Conservation (phyloP, 1,140 invertebrate genomes). For the Drosophila varians region DNA sequence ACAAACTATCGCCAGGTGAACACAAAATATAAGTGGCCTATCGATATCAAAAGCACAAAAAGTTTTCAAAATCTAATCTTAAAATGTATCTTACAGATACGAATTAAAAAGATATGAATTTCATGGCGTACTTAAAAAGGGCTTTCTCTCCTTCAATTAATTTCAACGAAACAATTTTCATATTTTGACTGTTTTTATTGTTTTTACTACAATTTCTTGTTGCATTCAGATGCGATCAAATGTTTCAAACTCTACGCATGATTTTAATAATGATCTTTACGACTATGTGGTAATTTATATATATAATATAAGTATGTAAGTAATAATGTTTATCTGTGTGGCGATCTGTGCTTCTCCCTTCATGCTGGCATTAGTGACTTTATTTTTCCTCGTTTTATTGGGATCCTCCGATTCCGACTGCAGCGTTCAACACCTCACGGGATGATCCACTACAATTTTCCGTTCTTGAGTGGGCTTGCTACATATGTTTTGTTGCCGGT, state of each 20-base stretch:
- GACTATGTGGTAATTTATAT: conserved; percentile 67
- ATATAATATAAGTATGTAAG: conserved; percentile 75
- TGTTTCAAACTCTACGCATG: conserved; percentile 69
- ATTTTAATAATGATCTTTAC: conserved; percentile 66
- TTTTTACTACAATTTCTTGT: conserved; percentile 75
- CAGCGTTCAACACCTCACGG: conserved; percentile 39
- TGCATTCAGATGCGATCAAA: conserved; percentile 78
- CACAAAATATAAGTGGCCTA: neutral
- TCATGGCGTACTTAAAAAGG: no score
- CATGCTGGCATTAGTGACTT: conserved; percentile 18
- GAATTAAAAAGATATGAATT: neutral
- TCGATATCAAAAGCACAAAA: conserved; percentile 11
- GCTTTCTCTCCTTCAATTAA: no score
- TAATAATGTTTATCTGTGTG: conserved; percentile 65
- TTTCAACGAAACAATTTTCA: neutral
- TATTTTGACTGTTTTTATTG: conserved; percentile 7
- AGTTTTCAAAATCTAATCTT: neutral
- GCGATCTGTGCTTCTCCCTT: conserved; percentile 56
- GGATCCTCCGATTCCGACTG: conserved; percentile 2
- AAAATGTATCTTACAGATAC: neutral
- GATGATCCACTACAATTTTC: conserved; percentile 70
- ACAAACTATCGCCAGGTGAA: conserved; percentile 14
- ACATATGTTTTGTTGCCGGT: conserved; percentile 73
- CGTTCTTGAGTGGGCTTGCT: conserved; percentile 77
- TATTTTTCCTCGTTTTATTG: neutral